Evolutionary conservation across 2,113 vertebrate species (phyloP), one percentile per base, ranked within the genome.

Genomic region (Epinephelus fuscoguttatus): DNA sequence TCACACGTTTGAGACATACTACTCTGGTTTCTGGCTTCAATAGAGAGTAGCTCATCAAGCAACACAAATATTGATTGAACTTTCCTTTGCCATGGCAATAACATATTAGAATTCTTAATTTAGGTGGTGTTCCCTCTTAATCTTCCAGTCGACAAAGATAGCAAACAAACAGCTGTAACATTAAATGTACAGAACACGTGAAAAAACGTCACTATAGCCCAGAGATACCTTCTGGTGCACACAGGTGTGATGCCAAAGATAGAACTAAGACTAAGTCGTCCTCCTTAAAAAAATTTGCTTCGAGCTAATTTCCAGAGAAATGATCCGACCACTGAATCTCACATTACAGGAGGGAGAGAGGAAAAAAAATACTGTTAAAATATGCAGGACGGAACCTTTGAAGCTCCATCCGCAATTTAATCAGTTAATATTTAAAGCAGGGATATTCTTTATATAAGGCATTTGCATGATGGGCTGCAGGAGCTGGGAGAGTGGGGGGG

Each of bases 401-500:
- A 94, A 94, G 92, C 85, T 90, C 85, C 87, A 70, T 78, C 87
- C 72, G 66, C 86, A 89, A 82, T 93, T 94, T 86, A 94, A 92
- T 89, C 85, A 88, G 82, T 87, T 93, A 91, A 92, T 92, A 93
- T 94, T 93, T 92, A 93, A 93, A 93, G 91, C 87, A 82, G 79
- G 70, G 83, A 80, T 84, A 83, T 93, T 93, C 82, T 89, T 91
- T 85, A 88, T 73, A 84, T 70, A 86, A 92, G 77, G 70, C 80
- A 67, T 84, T 79, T 75, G 85, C 80, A 89, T 69, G 75, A 75
- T 71, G 73, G 72, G 75, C 75, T 84, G 67, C 68, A 61, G 78
- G 75, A 84, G 59, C 50, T 70, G 12, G 60, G n/a, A 7, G 56
- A 40, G 18, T 27, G 77, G n/a, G 19, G 68, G 21, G 17, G 27